phyloP scores from a whole-genome alignment of 2,113 vertebrate genomes.

The Otolemur garnettii region DNA sequence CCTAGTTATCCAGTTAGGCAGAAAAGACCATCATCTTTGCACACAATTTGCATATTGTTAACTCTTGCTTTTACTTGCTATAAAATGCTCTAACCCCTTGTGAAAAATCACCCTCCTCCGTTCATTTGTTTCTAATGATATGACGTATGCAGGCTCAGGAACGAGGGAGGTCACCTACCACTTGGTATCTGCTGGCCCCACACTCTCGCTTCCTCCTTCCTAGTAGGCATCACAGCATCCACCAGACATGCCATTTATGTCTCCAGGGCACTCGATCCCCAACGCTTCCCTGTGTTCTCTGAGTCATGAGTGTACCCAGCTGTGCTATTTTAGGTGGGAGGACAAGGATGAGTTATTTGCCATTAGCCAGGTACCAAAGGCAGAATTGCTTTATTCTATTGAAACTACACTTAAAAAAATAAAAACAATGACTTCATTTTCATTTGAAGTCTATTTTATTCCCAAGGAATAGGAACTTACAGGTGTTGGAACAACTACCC shows the following conservation, averaged over 20 bases:
- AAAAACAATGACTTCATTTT: slow-evolving; percentile 34
- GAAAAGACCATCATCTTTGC: neutral
- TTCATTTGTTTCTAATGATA: neutral
- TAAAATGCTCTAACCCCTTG: neutral
- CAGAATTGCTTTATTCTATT: neutral
- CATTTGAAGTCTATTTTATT: neutral
- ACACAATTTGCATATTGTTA: neutral
- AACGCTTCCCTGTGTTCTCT: neutral
- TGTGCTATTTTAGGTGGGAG: neutral
- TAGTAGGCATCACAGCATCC: too few species aligned
- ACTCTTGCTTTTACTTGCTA: neutral
- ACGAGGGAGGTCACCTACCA: accelerated
- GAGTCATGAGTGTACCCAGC: neutral
- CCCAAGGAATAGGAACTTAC: neutral
- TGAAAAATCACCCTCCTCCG: neutral
- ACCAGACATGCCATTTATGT: neutral
- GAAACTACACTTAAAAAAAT: neutral
- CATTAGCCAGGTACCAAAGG: neutral
- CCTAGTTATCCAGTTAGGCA: neutral
- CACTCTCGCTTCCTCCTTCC: neutral
- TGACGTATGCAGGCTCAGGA: neutral
- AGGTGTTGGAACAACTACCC: neutral
- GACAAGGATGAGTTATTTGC: neutral
- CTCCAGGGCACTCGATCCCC: neutral
- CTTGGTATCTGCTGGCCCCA: neutral